Base-by-base conservation (phyloP, 2,888 invertebrate genomes). In the Epirrhoe tristata region DNA sequence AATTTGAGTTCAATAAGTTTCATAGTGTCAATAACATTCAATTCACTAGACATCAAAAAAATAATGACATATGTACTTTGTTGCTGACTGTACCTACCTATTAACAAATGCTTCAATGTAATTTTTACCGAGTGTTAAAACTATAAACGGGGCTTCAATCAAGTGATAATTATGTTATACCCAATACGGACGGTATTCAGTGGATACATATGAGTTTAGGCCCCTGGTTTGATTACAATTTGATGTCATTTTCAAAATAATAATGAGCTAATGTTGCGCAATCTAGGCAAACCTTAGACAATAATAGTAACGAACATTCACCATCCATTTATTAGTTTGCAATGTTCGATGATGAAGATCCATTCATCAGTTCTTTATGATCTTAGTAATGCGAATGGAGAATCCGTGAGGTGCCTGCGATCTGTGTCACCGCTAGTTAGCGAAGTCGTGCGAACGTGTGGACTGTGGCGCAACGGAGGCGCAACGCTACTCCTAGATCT, bases 381-480 rank as follows among this genome's bases (percentile, higher is more conserved):
- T 63, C 64, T 51, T 69, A 74, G 77, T 74, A 14, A 59, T 71
- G 73, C 69, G 76, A 78, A 82, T 79, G 76, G 71, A 58, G 72
- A 77, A 78, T 81, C 83, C 83, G 87, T 85, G 80, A 74, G 69
- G 74, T 70, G 76, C 74, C 78, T 76, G 77, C 74, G 84, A 84
- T 86, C 81, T 79, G 84, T 83, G 86, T 81, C 64, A 66, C 52
- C 51, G 62, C 79, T 79, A 81, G 83, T 81, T 84, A 81, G 80
- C 66, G 63, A 66, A 77, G 75, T 85, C 86, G 86, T 86, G 86
- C 74, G 70, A 75, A 74, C 74, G 74, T 68, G 71, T 73, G 58
- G 31, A 31, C 53, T 46, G 63, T 77, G 80, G 70, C 75, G 85
- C 82, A 80, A 83, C 74, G 70, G 76, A 74, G 75, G 74, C 62